Base-by-base conservation (phyloP, 2,113 vertebrate species). In the Brachypodius melanocephalos region DNA sequence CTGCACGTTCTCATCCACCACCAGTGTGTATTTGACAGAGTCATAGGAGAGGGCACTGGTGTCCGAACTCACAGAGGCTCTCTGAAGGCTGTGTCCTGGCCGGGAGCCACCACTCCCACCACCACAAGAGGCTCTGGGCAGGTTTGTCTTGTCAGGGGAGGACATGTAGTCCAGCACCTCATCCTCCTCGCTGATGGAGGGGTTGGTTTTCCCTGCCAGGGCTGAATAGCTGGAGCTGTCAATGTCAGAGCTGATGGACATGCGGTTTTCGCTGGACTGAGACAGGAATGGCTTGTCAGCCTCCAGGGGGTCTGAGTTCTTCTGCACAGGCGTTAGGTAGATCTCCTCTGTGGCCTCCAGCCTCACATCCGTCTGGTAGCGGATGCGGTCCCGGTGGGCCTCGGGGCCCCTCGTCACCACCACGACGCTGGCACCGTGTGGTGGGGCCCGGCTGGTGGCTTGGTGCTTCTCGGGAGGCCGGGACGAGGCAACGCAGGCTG, bases 331-430 rank as follows among this genome's bases (percentile, higher is more conserved):
- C 0, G 99, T 99, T 93, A 99, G 96, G 94, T 99, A 99, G 93
- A 99, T 99, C 97, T 99, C 99, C 98, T 99, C 99, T 0, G 99
- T 99, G 73, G 99, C 98, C 85, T 99, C 99, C 25, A 99, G 95
- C 61, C 98, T 98, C 91, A 99, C 98, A 1, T 99, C 98, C 0
- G 98, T 98, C 97, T 99, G 99, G 96, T 99, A 99, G 92, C 98
- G 98, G 96, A 98, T 98, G 86, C 98, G 98, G 89, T 99, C 99
- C 72, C 98, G 98, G 79, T 99, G 98, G 77, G 96, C 95, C 68
- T 98, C 96, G 0, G 97, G 95, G 71, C 96, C 96, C 69, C 96
- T 96, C 0, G 98, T 98, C 6, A 93, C 96, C 85, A 98, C 98
- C 90, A 97, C 97, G 10, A 97, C 87, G 0, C 97, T 98, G 54